Evolutionary conservation across 53 echinoderm and acorn worm species (phyloP).

Genomic region (Apostichopus leukothele): DNA sequence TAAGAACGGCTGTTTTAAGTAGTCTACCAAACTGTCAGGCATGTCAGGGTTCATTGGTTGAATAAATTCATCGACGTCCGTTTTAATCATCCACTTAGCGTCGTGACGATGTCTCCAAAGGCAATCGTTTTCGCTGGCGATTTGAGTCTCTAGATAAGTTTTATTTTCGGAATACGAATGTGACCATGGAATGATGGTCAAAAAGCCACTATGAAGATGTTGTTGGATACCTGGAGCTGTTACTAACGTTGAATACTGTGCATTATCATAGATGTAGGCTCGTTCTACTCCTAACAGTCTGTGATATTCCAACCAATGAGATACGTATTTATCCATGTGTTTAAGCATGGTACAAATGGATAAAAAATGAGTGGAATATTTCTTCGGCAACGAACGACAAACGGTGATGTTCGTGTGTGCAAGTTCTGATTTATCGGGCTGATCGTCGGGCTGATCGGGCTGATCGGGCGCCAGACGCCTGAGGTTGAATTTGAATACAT

Average conservation of each 20-base stretch:
- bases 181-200: conserved; percentile 74
- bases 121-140: conserved; percentile 75
- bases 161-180: conserved; percentile 59
- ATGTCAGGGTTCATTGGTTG: conserved; percentile 64
- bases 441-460: background rate
- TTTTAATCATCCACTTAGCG: conserved; percentile 71
- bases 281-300: conserved; percentile 62
- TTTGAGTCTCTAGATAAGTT: conserved; percentile 74
- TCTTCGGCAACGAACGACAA: conserved; percentile 47
- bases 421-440: background rate
- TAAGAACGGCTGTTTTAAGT: conserved; percentile 64
- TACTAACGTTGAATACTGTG: conserved; percentile 47
- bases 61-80: conserved; percentile 77
- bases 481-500: conserved; percentile 52
- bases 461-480: conserved; percentile 23
- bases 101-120: conserved; percentile 62
- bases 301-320: conserved; percentile 67
- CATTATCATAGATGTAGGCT: conserved; percentile 77
- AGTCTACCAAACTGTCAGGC: conserved; percentile 57
- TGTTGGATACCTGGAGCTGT: background rate
- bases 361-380: conserved; percentile 40
- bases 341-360: conserved; percentile 75
- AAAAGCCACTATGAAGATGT: conserved; percentile 61
- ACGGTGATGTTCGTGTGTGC: conserved; percentile 68
- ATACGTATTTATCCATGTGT: conserved; percentile 58